Evolutionary conservation across 2,888 invertebrate species (phyloP).

Genomic region (Agonopterix alstromeriana): DNA sequence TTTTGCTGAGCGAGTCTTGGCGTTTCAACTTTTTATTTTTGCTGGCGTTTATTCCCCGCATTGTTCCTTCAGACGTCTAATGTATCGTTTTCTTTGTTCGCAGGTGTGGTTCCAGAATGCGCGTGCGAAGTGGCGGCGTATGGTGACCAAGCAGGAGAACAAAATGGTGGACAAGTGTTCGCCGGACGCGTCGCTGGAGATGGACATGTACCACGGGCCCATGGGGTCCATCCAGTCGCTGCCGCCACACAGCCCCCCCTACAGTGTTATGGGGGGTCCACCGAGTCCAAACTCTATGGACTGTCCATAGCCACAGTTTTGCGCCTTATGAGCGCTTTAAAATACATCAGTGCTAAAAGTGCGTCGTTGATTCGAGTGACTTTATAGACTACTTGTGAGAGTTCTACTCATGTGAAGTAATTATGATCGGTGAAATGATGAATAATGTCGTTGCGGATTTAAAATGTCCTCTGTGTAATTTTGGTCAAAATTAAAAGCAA

Average conservation of each 20-base stretch:
- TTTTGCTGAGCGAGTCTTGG: conserved; percentile 29
- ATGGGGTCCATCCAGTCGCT: conserved; percentile 81
- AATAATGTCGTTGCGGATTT: no score
- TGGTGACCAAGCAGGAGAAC: conserved; percentile 88
- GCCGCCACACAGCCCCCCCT: conserved; percentile 83
- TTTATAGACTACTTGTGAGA: no score
- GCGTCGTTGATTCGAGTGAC: conserved; percentile 4
- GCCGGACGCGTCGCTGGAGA: conserved; percentile 78
- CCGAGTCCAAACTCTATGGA: conserved; percentile 85
- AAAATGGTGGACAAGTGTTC: conserved; percentile 84
- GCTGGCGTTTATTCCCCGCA: conserved; percentile 35
- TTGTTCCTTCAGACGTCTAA: conserved; percentile 35
- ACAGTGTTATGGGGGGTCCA: conserved; percentile 80
- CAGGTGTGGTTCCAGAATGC: conserved; percentile 98
- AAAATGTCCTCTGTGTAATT: no score
- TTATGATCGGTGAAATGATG: no score
- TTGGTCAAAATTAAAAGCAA: no score
- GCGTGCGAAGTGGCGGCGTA: conserved; percentile 93
- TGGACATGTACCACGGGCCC: conserved; percentile 80
- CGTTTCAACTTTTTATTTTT: conserved; percentile 34
- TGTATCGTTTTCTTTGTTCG: conserved; percentile 51
- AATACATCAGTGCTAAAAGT: conserved; percentile 24
- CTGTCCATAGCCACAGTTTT: conserved; percentile 79
- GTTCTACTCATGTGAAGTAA: no score
- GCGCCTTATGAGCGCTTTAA: conserved; percentile 59